Conservation (phyloP, 2,797 vertebrate species). For the Mormyrus proboscirostris region DNA sequence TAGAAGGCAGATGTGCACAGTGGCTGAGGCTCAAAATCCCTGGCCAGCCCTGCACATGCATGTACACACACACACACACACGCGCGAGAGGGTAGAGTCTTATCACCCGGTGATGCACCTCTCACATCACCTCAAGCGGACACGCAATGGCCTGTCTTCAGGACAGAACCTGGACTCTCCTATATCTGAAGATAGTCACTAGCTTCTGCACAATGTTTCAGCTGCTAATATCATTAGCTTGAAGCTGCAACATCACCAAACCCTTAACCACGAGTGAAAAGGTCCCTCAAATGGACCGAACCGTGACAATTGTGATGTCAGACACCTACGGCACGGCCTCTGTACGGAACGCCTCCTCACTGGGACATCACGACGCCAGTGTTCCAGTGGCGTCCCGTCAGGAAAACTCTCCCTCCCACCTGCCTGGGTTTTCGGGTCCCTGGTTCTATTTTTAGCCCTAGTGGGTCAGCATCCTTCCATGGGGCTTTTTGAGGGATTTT, state of each 20-base stretch:
- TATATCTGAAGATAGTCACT: background rate
- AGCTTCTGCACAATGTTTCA: background rate
- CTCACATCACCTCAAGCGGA: background rate
- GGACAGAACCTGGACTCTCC: background rate
- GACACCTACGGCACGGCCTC: background rate
- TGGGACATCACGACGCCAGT: background rate
- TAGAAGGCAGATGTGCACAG: constrained; percentile 16
- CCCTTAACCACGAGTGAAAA: background rate
- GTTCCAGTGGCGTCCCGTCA: background rate
- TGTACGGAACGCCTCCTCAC: background rate
- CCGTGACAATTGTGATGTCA: background rate
- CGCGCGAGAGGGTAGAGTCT: background rate
- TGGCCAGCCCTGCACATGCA: constrained; percentile 17
- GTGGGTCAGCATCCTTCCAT: background rate
- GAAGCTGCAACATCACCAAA: background rate
- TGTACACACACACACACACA: background rate
- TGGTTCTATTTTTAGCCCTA: background rate
- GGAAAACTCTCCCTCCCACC: background rate
- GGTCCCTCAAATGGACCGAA: background rate
- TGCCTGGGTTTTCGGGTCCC: background rate
- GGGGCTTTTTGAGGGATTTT: background rate
- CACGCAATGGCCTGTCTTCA: background rate
- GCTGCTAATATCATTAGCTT: background rate
- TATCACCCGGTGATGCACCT: background rate
- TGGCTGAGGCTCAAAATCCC: background rate